Percentiles rank a stretch among this genome's conserved stretches.
These are phyloP conservation scores for Aphelenchoides avenae DNA, from an alignment of 1,140 invertebrate genomes.

Conservation along the genomic window DNA sequence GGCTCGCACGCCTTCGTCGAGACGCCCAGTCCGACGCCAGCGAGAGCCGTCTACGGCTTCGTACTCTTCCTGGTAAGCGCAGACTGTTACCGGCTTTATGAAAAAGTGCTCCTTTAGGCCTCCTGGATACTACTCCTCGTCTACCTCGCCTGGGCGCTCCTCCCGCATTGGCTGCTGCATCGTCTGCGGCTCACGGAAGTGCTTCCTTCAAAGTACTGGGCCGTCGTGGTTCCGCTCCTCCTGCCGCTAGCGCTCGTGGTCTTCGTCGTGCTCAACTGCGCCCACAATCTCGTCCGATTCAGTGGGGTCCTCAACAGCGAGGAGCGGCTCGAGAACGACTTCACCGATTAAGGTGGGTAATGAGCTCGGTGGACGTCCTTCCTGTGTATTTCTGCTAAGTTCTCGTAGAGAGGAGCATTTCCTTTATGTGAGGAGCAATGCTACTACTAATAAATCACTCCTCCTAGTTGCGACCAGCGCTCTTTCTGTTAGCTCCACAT, in stretches of 20 bases:
- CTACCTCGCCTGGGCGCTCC: constrained; percentile 23
- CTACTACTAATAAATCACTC: not conserved
- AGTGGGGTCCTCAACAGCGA: constrained; percentile 25
- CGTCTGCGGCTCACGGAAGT: constrained; percentile 36
- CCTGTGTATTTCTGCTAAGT: constrained; percentile 1
- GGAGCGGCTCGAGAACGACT: constrained; percentile 35
- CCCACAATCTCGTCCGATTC: constrained; percentile 31
- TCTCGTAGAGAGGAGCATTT: no score
- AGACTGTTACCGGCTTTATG: constrained; percentile 41
- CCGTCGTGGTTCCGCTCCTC: constrained; percentile 30
- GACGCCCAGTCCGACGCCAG: constrained; percentile 37
- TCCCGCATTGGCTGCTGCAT: constrained; percentile 35
- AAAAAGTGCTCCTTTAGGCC: constrained; percentile 4
- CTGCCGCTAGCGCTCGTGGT: constrained; percentile 17
- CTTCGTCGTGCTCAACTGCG: constrained; percentile 41
- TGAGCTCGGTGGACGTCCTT: constrained; percentile 8
- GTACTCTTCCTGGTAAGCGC: constrained; percentile 32
- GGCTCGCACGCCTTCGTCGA: no score
- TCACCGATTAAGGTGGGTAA: constrained; percentile 32
- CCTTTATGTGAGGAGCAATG: not conserved
- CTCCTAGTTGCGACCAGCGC: not conserved
- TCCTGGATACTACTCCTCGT: constrained; percentile 9
- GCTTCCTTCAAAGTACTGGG: constrained; percentile 49
- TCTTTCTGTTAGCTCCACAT: not conserved
- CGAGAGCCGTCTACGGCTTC: constrained; percentile 42